A percentile compares a stretch with the other conserved stretches of the same genome.
phyloP scores from a whole-genome alignment of 2,113 vertebrate species.

The Lampris megalopsis region DNA sequence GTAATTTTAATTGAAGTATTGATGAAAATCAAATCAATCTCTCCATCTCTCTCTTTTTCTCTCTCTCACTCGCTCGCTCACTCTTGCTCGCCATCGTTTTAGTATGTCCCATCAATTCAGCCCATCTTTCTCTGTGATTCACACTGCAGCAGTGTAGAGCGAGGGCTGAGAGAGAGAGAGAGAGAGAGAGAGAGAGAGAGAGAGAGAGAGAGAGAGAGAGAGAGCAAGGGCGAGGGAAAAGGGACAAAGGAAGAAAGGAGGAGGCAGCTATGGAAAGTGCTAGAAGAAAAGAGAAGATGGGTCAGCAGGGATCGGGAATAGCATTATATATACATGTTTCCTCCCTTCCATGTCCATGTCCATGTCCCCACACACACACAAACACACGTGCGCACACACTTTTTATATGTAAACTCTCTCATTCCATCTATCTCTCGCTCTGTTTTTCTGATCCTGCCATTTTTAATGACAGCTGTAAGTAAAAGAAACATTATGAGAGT shows the following conservation, averaged over 20 bases:
- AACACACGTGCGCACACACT: not conserved
- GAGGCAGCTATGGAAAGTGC: constrained; percentile 21
- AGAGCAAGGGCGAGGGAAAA: not conserved
- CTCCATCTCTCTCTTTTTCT: not conserved
- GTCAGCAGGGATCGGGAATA: constrained; percentile 18
- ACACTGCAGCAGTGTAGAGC: too few relatives aligned
- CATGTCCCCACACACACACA: constrained; percentile 2
- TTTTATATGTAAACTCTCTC: not conserved
- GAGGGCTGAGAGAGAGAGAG: not conserved
- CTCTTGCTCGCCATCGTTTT: too few relatives aligned
- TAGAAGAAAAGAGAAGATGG: constrained; percentile 17
- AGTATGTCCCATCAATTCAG: too few relatives aligned
- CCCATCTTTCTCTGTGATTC: too few relatives aligned
- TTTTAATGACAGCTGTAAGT: not conserved
- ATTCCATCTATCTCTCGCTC: not conserved
- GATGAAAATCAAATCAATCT: too few relatives aligned
- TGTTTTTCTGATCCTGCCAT: constrained; percentile 6
- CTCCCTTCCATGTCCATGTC: constrained; percentile 6
- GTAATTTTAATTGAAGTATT: too few relatives aligned
- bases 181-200: constrained; percentile 19
- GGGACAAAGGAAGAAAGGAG: constrained; percentile 8
- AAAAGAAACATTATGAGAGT: constrained; percentile 5
- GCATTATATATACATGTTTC: constrained; percentile 43
- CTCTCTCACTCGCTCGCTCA: too few relatives aligned
- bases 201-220: constrained; percentile 26